Evolutionary conservation across 2,113 vertebrate genomes (phyloP), one percentile per base, ranked within the genome.

Genomic region (Hippocampus barbouri): DNA sequence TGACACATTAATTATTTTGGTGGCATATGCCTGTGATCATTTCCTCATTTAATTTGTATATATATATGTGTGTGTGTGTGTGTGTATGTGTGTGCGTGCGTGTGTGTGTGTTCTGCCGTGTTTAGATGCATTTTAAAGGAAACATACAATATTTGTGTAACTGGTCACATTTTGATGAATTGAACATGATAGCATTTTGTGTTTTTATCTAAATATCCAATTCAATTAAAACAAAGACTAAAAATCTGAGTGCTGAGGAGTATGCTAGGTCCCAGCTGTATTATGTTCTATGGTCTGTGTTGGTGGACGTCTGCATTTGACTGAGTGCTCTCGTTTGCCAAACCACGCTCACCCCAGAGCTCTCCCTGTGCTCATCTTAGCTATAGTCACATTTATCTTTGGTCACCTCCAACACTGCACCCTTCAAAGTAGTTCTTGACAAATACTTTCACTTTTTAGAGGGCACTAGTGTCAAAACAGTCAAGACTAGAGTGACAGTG

Each of bases 371-470:
- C 79, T 80, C 81, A 88, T 85, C 81, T 81, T 43, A 41, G 66
- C 77, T 86, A 88, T 87, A 84, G 83, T 84, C 79, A 79, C 75
- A 76, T 84, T 90, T 63, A 53, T 84, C 79, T 79, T 78, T 71
- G 72, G 89, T 93, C 91, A 92, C 90, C 89, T 91, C 88, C 83
- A 77, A 74, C 62, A 23, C 47, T 18, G 2, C 49, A 66, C 62
- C 15, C 80, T 79, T 85, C 74, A 63, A 49, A 78, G 73, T 82
- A 68, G 34, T 69, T 77, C 68, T 76, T 80, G 83, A 84, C 75
- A 87, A 81, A 89, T 79, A 70, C 65, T 78, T 79, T 80, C 49
- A 20, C 74, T 83, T 87, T 77, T 72, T 62, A 64, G 73, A 81
- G 87, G 74, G 77, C 56, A 18, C 66, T 18, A 1, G 69, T 85